Conservation (phyloP, 1,140 invertebrate genomes). For the Diprion similis region DNA sequence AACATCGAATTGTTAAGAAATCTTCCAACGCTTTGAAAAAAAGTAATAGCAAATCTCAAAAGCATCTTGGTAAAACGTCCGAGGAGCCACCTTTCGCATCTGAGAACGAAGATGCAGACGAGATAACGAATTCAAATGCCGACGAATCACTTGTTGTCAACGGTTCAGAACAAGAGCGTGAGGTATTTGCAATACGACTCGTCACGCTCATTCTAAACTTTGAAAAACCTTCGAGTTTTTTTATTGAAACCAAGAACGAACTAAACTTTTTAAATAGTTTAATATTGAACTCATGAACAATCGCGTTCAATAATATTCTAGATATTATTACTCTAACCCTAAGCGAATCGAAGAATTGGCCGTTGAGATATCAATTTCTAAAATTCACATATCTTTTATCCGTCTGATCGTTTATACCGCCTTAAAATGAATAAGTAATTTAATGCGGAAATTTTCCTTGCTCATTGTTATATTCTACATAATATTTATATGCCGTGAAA, state of each 20-base stretch:
- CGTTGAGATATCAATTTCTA: too few species aligned
- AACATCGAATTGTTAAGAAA: conserved; percentile 25
- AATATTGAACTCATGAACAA: not conserved
- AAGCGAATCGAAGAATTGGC: too few species aligned
- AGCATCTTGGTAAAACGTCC: too few species aligned
- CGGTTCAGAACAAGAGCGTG: conserved; percentile 12
- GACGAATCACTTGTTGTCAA: not conserved
- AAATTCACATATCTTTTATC: too few species aligned
- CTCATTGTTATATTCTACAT: not conserved
- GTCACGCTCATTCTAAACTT: not conserved
- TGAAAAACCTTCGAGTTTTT: not conserved
- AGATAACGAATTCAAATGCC: not conserved
- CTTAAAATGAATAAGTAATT: too few species aligned
- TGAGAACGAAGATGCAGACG: not conserved
- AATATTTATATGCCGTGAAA: not conserved
- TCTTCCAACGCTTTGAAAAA: conserved; percentile 21
- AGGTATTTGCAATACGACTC: conserved; percentile 15
- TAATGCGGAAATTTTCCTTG: too few species aligned
- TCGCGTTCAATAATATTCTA: not conserved
- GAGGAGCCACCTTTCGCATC: not conserved
- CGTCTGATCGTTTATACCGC: too few species aligned
- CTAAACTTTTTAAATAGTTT: too few species aligned
- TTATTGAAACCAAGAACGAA: too few species aligned
- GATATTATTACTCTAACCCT: too few species aligned
- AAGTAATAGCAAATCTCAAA: too few species aligned